Conservation (phyloP, 2,888 invertebrate genomes). For the Drosophila buzzatii region DNA sequence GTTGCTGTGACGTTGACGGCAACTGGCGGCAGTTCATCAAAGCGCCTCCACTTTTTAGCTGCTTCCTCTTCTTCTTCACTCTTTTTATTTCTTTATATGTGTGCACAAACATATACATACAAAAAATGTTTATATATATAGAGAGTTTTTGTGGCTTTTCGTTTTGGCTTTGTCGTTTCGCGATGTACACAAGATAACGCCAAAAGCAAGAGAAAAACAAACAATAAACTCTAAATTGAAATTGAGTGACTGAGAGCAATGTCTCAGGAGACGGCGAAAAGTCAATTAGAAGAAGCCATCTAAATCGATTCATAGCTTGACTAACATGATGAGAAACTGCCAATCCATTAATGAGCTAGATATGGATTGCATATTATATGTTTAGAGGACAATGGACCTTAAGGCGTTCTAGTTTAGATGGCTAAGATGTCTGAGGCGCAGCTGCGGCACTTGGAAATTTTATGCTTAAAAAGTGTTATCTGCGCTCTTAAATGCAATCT, state of each 20-base stretch:
- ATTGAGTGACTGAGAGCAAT: neutral
- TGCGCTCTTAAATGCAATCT: neutral
- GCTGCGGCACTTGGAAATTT: neutral
- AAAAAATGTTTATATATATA: neutral
- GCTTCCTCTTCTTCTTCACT: slow-evolving; percentile 1
- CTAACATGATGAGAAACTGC: neutral
- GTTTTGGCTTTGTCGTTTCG: slow-evolving; percentile 24
- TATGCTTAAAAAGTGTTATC: neutral
- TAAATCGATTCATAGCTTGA: neutral
- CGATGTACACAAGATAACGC: slow-evolving; percentile 40
- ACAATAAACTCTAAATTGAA: slow-evolving; percentile 11
- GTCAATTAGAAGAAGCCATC: neutral
- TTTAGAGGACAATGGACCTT: neutral
- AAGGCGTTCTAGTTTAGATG: neutral
- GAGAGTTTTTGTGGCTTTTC: slow-evolving; percentile 16
- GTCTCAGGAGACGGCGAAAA: neutral
- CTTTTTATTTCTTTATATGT: neutral
- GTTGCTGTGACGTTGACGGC: slow-evolving; percentile 52
- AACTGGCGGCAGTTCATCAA: slow-evolving; percentile 59
- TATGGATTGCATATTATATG: neutral
- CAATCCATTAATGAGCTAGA: neutral
- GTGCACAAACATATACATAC: slow-evolving; percentile 9
- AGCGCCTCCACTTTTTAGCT: slow-evolving; percentile 52
- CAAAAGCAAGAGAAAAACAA: slow-evolving; percentile 1
- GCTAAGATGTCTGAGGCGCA: neutral